A percentile compares a stretch with the other conserved stretches of the same genome.
Evolutionary conservation across 2,797 vertebrate genomes (phyloP).

Genomic region (Yasuhikotakia modesta): DNA sequence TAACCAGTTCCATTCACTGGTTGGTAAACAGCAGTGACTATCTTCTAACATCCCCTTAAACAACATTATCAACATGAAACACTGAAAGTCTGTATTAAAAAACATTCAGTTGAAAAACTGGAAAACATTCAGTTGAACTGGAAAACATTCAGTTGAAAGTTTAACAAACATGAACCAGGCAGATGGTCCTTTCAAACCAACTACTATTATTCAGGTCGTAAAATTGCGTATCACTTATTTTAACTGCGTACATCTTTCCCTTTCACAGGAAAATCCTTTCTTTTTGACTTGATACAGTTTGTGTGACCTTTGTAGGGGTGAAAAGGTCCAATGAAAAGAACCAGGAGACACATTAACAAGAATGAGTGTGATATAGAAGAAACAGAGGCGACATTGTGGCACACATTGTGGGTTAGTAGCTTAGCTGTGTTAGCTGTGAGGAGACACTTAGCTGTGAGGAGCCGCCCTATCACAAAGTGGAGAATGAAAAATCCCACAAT

Average conservation of each 20-base stretch:
- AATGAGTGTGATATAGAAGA: constrained; percentile 10
- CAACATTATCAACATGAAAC: constrained; percentile 10
- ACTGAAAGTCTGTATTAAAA: constrained; percentile 8
- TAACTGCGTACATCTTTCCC: not conserved
- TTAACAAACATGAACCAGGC: constrained; percentile 28
- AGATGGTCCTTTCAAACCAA: constrained; percentile 22
- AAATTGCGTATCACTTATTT: constrained; percentile 17
- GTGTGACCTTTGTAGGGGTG: constrained; percentile 52
- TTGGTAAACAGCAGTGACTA: not conserved
- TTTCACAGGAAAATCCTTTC: not conserved
- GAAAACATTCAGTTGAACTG: constrained; percentile 11
- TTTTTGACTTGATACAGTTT: constrained; percentile 53
- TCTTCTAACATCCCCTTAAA: constrained; percentile 11
- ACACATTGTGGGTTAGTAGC: constrained; percentile 53
- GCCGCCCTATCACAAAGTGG: constrained; percentile 47
- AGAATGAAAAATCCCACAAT: constrained; percentile 20
- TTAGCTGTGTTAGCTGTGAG: constrained; percentile 53
- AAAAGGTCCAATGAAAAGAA: constrained; percentile 57
- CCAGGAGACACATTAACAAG: constrained; percentile 59
- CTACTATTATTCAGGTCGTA: not conserved
- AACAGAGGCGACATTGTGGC: constrained; percentile 60
- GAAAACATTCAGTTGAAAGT: constrained; percentile 12
- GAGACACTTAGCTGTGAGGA: no score
- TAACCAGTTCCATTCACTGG: constrained; percentile 1
- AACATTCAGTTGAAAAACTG: no score